phyloP scores from a whole-genome alignment of 2,113 vertebrate species.

The Indri indri region DNA sequence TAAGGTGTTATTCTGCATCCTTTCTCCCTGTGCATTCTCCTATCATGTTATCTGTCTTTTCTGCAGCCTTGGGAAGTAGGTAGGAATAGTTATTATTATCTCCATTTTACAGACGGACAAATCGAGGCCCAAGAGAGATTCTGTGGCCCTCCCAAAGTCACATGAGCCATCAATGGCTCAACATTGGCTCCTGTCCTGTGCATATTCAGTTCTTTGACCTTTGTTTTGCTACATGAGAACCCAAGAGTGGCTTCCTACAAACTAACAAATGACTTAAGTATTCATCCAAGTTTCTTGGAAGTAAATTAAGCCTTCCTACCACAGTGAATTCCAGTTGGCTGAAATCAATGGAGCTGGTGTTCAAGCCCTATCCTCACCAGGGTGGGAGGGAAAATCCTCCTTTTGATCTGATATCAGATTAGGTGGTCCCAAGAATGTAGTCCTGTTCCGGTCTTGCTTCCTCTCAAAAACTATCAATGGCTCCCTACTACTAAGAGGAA shows the following conservation, averaged over 20 bases:
- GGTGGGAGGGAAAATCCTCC: background rate
- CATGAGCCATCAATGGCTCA: background rate
- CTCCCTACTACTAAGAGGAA: background rate
- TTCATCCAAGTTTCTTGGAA: background rate
- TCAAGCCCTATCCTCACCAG: background rate
- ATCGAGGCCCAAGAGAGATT: background rate
- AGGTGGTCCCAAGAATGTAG: background rate
- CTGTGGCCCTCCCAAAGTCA: background rate
- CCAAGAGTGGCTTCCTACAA: background rate
- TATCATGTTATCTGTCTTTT: background rate
- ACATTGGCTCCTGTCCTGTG: background rate
- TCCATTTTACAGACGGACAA: background rate
- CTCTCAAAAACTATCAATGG: background rate
- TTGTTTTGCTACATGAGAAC: background rate
- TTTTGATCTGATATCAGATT: background rate
- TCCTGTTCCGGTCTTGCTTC: background rate
- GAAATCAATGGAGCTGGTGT: background rate
- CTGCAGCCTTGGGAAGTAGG: constrained; percentile 12
- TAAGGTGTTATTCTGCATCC: background rate
- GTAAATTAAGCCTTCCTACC: background rate
- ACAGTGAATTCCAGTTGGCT: background rate
- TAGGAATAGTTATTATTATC: constrained; percentile 9
- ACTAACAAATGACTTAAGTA: background rate
- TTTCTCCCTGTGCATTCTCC: background rate
- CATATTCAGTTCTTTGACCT: background rate